phyloP scores from a whole-genome alignment of 2,888 invertebrate species.

The Onthophagus sagittarius region DNA sequence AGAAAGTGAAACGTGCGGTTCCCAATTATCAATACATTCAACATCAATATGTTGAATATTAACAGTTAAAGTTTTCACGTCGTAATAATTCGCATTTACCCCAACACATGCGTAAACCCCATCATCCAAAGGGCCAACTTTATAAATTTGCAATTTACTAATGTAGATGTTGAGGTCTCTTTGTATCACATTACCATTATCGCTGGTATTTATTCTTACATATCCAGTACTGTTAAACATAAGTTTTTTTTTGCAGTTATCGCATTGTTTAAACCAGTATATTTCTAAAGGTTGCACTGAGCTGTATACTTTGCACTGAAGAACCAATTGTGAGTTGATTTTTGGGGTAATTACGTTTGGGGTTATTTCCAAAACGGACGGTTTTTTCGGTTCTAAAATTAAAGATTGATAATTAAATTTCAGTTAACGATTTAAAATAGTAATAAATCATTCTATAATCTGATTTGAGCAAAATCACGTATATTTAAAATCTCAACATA shows the following conservation, averaged over 20 bases:
- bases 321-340: slow-evolving; percentile 39
- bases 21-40: slow-evolving; percentile 28
- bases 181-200: slow-evolving; percentile 33
- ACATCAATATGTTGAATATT: slow-evolving; percentile 30
- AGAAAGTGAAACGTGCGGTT: slow-evolving; percentile 33
- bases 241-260: slow-evolving; percentile 37
- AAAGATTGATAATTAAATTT: background rate
- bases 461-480: background rate
- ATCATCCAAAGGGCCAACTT: slow-evolving; percentile 38
- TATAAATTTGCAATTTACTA: slow-evolving; percentile 42
- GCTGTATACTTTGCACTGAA: slow-evolving; percentile 44
- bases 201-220: slow-evolving; percentile 35
- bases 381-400: slow-evolving; percentile 32
- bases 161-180: slow-evolving; percentile 37
- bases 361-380: slow-evolving; percentile 36
- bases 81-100: slow-evolving; percentile 39
- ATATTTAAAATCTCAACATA: background rate
- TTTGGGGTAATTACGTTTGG: slow-evolving; percentile 38
- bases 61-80: slow-evolving; percentile 38
- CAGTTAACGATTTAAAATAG: background rate
- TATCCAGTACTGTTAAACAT: slow-evolving; percentile 38
- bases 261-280: slow-evolving; percentile 44
- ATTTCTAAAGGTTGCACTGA: slow-evolving; percentile 38
- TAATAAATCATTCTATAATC: background rate
- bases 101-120: slow-evolving; percentile 44